Evolutionary conservation across 2,888 invertebrate species (phyloP).

Genomic region (Exephanes ischioxanthus): DNA sequence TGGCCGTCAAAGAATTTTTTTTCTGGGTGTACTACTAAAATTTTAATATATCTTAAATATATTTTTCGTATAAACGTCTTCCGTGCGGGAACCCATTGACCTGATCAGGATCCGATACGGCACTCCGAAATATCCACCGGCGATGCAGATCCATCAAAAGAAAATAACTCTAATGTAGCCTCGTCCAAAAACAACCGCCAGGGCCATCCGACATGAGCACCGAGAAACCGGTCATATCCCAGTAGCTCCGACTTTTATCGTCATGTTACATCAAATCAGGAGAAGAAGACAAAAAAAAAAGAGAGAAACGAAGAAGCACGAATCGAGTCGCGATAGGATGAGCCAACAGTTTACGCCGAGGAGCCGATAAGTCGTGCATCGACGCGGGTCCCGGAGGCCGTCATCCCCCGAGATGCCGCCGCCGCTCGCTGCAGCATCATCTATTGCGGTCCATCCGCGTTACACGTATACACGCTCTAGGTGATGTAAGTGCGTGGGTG

Average conservation of each 20-base stretch:
- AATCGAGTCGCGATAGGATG: constrained; percentile 7
- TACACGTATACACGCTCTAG: neutral
- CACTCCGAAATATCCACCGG: too few species aligned
- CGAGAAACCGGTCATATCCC: too few species aligned
- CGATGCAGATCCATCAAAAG: too few species aligned
- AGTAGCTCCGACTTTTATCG: too few species aligned
- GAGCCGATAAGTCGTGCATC: constrained; percentile 16
- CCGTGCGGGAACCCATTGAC: neutral
- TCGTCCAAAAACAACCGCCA: too few species aligned
- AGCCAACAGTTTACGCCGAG: constrained; percentile 22
- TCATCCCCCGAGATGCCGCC: neutral
- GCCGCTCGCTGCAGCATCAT: neutral
- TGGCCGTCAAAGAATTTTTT: too few species aligned
- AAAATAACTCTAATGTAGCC: too few species aligned
- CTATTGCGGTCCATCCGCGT: constrained; percentile 17
- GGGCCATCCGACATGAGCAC: too few species aligned
- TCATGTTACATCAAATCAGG: too few species aligned
- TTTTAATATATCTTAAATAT: too few species aligned
- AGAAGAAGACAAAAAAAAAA: neutral
- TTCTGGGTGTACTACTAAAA: too few species aligned
- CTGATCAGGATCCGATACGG: too few species aligned
- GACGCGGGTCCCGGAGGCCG: neutral
- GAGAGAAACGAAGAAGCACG: neutral
- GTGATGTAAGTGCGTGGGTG: constrained; percentile 45
- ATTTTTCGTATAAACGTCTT: neutral